phyloP scores from a whole-genome alignment of 2,113 vertebrate species.

The Campylorhamphus procurvoides region DNA sequence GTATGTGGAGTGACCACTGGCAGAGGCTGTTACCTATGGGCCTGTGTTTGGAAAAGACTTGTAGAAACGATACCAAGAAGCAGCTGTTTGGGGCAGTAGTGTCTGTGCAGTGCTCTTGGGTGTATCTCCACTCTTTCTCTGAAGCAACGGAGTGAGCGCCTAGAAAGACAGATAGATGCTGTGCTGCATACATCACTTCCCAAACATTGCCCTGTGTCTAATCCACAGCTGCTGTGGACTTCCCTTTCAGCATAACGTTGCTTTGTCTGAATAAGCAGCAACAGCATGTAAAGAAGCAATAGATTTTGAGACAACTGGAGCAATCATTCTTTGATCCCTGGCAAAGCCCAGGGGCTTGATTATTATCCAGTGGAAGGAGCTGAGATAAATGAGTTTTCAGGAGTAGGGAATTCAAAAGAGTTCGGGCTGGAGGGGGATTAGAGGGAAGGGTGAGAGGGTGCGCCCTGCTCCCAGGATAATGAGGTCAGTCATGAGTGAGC shows the following conservation, averaged over 20 bases:
- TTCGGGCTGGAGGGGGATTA: slow-evolving; percentile 14
- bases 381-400: slow-evolving; percentile 29
- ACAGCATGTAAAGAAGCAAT: background rate
- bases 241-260: background rate
- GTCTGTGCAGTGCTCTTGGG: background rate
- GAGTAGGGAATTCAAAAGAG: background rate
- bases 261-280: slow-evolving; percentile 20
- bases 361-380: slow-evolving; percentile 10
- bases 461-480: background rate
- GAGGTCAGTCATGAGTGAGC: background rate
- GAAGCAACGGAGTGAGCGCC: fast-evolving
- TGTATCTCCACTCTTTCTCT: background rate
- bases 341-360: slow-evolving; percentile 21
- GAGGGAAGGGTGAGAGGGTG: background rate
- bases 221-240: background rate
- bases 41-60: background rate
- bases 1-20: background rate
- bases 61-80: background rate
- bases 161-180: background rate
- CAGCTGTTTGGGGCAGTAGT: background rate
- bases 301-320: slow-evolving; percentile 30
- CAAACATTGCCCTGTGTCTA: background rate
- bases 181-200: background rate
- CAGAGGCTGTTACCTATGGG: background rate
- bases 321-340: slow-evolving; percentile 30